A percentile compares a stretch with the other conserved stretches of the same genome.
Conservation (phyloP, 1,140 invertebrate species). For the Thaumetopoea pityocampa region DNA sequence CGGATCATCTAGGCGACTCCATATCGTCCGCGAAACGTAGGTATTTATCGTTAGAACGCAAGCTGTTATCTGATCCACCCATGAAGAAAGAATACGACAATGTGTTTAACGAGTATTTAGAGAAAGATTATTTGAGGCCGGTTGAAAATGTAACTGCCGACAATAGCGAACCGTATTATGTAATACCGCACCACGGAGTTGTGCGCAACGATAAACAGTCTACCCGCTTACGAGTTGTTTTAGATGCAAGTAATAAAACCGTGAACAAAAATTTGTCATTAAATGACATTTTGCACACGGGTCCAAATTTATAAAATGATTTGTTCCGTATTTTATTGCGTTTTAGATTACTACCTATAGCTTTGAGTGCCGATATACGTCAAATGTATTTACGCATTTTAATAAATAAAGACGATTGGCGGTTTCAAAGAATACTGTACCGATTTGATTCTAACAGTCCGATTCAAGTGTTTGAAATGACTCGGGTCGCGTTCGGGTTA, state of each 20-base stretch:
- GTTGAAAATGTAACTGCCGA: not conserved
- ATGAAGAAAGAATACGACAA: slow-evolving; percentile 11
- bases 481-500: slow-evolving; percentile 7
- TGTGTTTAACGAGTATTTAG: slow-evolving; percentile 1
- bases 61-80: slow-evolving; percentile 1
- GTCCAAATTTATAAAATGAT: slow-evolving; percentile 12
- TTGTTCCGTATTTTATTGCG: slow-evolving; percentile 11
- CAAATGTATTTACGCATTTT: slow-evolving; percentile 15
- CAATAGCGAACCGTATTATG: not conserved
- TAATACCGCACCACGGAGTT: not conserved
- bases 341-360: slow-evolving; percentile 8
- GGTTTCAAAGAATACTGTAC: slow-evolving; percentile 10
- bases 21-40: slow-evolving; percentile 12
- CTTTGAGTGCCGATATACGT: slow-evolving; percentile 9
- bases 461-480: slow-evolving; percentile 8
- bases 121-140: not conserved
- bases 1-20: slow-evolving; percentile 1
- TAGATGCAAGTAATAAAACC: slow-evolving; percentile 4
- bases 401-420: slow-evolving; percentile 4
- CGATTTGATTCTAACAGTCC: slow-evolving; percentile 2
- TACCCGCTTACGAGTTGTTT: slow-evolving; percentile 2
- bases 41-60: slow-evolving; percentile 11
- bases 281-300: slow-evolving; percentile 11
- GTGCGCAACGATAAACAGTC: slow-evolving; percentile 1
- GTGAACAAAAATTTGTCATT: not conserved